Conservation (phyloP, 2,113 vertebrate species). For the Periophthalmus modestus region DNA sequence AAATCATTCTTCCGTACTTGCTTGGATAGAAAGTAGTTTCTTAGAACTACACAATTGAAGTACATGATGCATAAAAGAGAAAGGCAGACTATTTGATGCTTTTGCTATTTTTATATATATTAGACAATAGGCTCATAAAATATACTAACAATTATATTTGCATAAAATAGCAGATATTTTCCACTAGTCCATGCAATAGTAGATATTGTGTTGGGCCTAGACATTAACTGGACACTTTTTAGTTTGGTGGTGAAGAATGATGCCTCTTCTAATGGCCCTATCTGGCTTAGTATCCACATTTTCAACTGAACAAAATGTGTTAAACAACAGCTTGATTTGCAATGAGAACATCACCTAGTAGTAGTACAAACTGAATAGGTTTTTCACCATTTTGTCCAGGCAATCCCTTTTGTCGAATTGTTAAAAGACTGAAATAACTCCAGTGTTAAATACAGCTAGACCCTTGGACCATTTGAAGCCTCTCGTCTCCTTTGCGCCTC, state of each 20-base stretch:
- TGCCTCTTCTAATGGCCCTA: neutral
- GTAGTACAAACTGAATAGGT: constrained; percentile 13
- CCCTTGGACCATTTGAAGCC: constrained; percentile 28
- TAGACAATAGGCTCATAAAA: too few species aligned
- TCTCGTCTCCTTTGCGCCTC: constrained; percentile 31
- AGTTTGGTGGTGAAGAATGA: neutral
- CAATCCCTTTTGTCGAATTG: constrained; percentile 33
- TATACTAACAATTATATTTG: neutral
- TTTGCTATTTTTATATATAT: too few species aligned
- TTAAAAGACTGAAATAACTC: constrained; percentile 21
- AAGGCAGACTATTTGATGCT: neutral
- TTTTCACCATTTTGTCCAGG: constrained; percentile 24
- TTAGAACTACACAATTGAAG: neutral
- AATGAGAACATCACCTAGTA: neutral
- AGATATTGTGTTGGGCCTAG: neutral
- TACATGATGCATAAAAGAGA: neutral
- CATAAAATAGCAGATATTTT: neutral
- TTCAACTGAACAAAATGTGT: neutral
- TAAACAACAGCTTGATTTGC: neutral
- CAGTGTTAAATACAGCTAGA: constrained; percentile 42
- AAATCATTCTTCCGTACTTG: neutral
- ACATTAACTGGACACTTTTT: neutral
- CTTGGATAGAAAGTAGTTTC: neutral
- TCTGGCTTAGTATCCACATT: neutral
- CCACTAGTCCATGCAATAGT: neutral